Evolutionary conservation across 2,113 vertebrate species (phyloP), one percentile per base, ranked within the genome.

Genomic region (Oreochromis tanganicae): DNA sequence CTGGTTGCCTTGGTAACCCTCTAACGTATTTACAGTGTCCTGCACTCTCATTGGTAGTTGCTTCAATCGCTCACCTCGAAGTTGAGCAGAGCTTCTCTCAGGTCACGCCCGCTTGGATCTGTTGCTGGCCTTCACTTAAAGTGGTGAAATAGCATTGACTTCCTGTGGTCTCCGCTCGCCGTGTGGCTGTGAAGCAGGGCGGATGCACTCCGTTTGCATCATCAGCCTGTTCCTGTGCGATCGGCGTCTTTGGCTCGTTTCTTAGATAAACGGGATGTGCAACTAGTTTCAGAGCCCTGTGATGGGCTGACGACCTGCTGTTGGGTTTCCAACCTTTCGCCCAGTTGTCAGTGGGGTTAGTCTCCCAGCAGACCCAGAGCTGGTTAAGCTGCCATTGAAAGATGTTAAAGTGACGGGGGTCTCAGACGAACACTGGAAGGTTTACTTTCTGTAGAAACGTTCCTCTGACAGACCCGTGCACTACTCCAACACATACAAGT

Each of bases 1-100:
- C 12, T 21, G n/a, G 63, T 43, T 71, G 63, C 63, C 63, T 68
- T 41, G n/a, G 36, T 71, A 38, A 71, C 63, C 63, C 36, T 24
- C n/a, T 43, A 24, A 0, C 0, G 0, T 43, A 41, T 71, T 71
- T 43, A 41, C 11, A 36, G n/a, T 0, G 9, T 43, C 36, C 66
- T 43, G 12, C n/a, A 24, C 36, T 43, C 36, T 71, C 36, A 43
- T 71, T 43, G 36, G 66, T 71, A 1, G 7, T 43, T 0, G 66
- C 1, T 21, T n/a, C 5, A 4, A n/a, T 63, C 2, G 1, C 4
- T 13, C 19, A 12, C 34, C 17, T 66, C 4, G 2, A n/a, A 38
- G 61, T 38, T 38, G 61, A 66, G 61, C 34, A 36, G 17, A 38
- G 34, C 34, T 38, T 66, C 17, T 59, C 56, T 59, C 3, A 29